Percentiles rank a stretch among this genome's conserved stretches.
phyloP scores from a whole-genome alignment of 35 echinoderm and acorn worm species.

The Apostichopus californicus region DNA sequence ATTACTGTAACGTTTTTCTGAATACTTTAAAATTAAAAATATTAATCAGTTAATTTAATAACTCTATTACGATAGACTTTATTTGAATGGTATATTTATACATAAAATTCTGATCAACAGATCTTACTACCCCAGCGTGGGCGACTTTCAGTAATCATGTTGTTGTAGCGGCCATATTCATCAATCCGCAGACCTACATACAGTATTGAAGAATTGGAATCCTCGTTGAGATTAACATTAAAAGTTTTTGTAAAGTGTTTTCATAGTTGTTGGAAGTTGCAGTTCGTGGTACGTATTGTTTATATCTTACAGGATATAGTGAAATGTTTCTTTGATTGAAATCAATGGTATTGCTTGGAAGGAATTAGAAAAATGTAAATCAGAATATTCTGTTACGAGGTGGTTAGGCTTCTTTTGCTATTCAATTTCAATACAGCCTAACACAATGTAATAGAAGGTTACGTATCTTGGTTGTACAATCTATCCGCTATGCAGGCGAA shows the following conservation, averaged over 20 bases:
- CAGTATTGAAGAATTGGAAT: background rate
- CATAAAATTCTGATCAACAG: background rate
- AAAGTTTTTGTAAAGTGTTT: background rate
- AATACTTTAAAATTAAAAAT: too few species aligned
- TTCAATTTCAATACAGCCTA: background rate
- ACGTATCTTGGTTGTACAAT: too few species aligned
- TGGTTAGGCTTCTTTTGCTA: background rate
- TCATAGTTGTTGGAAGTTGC: background rate
- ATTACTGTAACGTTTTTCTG: background rate
- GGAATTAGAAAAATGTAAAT: background rate
- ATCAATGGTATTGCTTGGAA: background rate
- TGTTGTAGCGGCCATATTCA: conserved; percentile 47
- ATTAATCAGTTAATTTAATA: background rate
- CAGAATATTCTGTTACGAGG: background rate
- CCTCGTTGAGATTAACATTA: background rate
- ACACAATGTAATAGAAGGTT: background rate
- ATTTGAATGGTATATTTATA: background rate
- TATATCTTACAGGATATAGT: too few species aligned
- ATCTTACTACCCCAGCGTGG: conserved; percentile 13
- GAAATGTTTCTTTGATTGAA: too few species aligned
- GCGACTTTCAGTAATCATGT: conserved; percentile 38
- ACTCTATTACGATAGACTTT: background rate
- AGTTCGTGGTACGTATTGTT: background rate
- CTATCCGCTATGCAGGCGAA: too few species aligned
- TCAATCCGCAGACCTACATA: background rate